Evolutionary conservation across 2,797 vertebrate genomes (phyloP).

Genomic region (Basileuterus tristriatus): DNA sequence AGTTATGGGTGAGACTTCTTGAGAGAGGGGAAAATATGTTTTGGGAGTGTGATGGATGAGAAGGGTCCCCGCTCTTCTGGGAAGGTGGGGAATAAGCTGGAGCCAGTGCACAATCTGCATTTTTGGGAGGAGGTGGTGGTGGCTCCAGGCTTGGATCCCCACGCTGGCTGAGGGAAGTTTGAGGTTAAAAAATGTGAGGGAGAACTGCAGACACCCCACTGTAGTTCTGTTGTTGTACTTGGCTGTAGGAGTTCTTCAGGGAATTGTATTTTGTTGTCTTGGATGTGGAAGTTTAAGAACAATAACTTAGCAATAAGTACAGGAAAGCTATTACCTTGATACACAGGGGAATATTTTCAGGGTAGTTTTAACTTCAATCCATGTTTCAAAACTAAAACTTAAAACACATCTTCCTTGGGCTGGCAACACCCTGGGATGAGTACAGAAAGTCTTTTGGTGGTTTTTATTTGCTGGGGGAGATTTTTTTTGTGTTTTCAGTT

Average conservation of each 20-base stretch:
- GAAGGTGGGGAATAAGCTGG: background rate
- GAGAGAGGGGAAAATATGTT: background rate
- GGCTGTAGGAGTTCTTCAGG: background rate
- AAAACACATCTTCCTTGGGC: background rate
- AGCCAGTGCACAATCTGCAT: background rate
- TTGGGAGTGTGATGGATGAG: background rate
- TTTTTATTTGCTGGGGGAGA: background rate
- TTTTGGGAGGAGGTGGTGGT: background rate
- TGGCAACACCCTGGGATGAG: background rate
- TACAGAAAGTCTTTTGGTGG: background rate
- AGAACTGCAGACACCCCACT: background rate
- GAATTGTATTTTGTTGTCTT: background rate
- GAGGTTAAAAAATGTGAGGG: background rate
- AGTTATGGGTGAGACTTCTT: background rate
- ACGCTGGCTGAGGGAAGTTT: background rate
- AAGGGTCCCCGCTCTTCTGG: background rate
- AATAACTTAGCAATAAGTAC: background rate
- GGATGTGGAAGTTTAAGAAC: background rate
- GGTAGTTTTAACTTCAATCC: background rate
- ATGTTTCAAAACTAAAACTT: background rate
- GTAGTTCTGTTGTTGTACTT: background rate
- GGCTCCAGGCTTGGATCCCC: background rate
- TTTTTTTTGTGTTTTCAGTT: no score
- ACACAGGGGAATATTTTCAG: background rate
- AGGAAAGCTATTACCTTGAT: background rate